Base-by-base conservation (phyloP, 2,797 vertebrate species). In the Muscicapa striata region DNA sequence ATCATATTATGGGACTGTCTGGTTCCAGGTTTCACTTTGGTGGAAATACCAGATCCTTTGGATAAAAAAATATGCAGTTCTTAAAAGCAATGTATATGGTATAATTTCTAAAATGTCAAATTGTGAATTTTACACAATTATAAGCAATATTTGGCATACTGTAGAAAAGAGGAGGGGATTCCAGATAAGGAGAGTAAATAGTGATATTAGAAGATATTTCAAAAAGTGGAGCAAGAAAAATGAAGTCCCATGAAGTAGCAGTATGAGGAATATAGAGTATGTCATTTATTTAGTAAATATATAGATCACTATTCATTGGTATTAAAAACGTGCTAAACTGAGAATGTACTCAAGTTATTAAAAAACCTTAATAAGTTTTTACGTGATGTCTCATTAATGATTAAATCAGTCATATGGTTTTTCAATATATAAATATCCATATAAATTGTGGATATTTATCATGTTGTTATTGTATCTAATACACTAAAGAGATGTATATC, bases 371-470 rank as follows among this genome's bases (percentile, higher is more conserved):
- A 66, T 92, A 94, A 68, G 69, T 94, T 96, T 90, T 76, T 75
- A 80, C 21, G 30, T 75, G 84, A 92, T 73, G 84, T 79, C 93
- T 95, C 97, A 83, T 94, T 95, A 92, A 87, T 84, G 43, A 76
- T 97, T 97, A 96, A 97, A 87, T 90, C 73, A 73, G 41, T 89
- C 87, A 80, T 38, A 18, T 58, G 57, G 52, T 84, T 63, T 64
- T 52, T 59, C 38, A 29, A 34, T 64, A 64, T 64, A 52, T 45
- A 83, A 89, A 77, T 45, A 77, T 45, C 38, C 38, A 20, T 34
- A 59, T 41, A 59, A 78, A 78, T 54, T 32, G 52, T 66, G 15
- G 52, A 24, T 96, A 97, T 97, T 97, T 96, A 94, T 97, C 94
- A 96, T 85, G 29, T 75, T 94, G 85, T 89, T 95, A 41, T 32